Percentiles rank a stretch among this genome's conserved stretches.
phyloP scores from a whole-genome alignment of 1,140 invertebrate species.

The Hesperophylax magnus region DNA sequence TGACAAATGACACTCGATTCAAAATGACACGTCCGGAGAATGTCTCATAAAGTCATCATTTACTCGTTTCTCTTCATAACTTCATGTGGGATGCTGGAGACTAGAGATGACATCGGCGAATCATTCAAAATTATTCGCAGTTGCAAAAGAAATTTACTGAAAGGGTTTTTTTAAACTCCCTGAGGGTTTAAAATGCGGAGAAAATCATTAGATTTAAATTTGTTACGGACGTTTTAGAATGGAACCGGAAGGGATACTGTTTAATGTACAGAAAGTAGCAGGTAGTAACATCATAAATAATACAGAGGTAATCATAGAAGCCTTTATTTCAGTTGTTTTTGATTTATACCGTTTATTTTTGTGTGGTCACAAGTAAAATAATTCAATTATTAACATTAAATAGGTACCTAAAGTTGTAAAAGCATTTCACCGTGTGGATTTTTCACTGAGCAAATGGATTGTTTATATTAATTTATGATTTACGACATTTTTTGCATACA shows the following conservation, averaged over 20 bases:
- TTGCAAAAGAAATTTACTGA: background rate
- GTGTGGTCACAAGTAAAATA: too few species aligned
- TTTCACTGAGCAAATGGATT: too few species aligned
- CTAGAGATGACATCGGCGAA: background rate
- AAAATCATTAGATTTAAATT: background rate
- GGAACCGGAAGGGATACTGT: background rate
- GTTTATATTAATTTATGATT: too few species aligned
- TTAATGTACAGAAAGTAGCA: too few species aligned
- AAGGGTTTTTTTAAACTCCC: background rate
- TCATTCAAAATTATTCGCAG: background rate
- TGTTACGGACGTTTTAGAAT: background rate
- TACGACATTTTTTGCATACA: too few species aligned
- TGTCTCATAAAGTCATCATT: background rate
- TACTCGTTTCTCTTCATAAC: constrained; percentile 1
- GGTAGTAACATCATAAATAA: too few species aligned
- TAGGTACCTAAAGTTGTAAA: too few species aligned
- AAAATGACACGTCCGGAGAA: constrained; percentile 31
- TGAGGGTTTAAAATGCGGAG: background rate
- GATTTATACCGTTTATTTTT: too few species aligned
- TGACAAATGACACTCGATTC: constrained; percentile 40
- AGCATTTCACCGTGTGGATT: too few species aligned
- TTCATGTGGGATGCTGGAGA: background rate
- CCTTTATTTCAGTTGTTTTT: too few species aligned
- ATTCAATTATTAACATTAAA: too few species aligned
- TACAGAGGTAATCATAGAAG: too few species aligned